Evolutionary conservation across 2,797 vertebrate genomes (phyloP).

Genomic region (Podargus strigoides): DNA sequence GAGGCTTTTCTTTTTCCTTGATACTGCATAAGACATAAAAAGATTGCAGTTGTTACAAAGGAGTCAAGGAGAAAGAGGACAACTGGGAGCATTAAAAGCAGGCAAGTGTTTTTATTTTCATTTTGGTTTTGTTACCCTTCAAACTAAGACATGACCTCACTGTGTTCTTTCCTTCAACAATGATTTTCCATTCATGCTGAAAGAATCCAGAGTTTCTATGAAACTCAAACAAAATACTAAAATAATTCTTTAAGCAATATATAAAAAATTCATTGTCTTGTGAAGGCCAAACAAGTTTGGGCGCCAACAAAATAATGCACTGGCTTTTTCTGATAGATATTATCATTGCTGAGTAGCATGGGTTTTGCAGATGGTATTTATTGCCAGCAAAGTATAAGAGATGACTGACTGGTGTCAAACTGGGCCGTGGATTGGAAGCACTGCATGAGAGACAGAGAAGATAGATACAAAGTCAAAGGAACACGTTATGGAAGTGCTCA

Average conservation of each 20-base stretch:
- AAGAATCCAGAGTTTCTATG: background rate
- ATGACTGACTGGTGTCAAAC: background rate
- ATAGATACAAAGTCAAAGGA: background rate
- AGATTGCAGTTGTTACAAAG: background rate
- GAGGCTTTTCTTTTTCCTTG: background rate
- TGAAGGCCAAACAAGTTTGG: background rate
- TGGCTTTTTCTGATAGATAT: background rate
- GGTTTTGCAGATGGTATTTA: background rate
- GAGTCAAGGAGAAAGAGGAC: conserved; percentile 38
- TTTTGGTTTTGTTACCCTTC: conserved; percentile 21
- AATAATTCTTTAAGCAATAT: background rate
- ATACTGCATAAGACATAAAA: background rate
- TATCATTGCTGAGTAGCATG: background rate
- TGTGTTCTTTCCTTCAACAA: background rate
- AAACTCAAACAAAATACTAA: conserved; percentile 13
- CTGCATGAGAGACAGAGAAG: background rate
- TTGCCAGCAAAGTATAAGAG: background rate
- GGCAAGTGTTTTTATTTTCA: conserved; percentile 23
- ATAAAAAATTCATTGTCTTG: conserved; percentile 13
- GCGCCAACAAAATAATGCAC: background rate
- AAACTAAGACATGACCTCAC: background rate
- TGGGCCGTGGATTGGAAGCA: background rate
- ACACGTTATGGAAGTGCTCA: background rate
- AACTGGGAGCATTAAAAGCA: conserved; percentile 13
- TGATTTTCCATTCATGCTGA: background rate